Evolutionary conservation across 2,888 invertebrate species (phyloP).

Genomic region (Stenotaenia linearis): DNA sequence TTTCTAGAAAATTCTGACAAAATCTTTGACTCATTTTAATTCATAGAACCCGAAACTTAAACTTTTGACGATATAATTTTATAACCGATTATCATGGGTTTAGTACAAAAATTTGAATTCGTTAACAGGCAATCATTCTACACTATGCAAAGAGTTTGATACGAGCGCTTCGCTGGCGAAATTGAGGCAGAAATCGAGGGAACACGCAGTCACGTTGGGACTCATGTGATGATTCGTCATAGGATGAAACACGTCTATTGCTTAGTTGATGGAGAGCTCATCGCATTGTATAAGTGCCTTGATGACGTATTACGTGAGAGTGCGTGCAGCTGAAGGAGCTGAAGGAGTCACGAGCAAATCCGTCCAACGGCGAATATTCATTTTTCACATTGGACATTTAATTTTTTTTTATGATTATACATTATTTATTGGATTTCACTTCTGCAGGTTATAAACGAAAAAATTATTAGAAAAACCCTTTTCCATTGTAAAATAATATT

Average conservation of each 20-base stretch:
- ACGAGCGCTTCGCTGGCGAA: conserved; percentile 34
- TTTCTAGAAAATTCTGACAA: too few species aligned
- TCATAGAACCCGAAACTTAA: too few species aligned
- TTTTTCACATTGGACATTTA: not conserved
- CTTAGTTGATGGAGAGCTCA: not conserved
- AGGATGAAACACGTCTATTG: not conserved
- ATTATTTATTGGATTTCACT: not conserved
- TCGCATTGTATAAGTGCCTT: not conserved
- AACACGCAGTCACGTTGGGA: conserved; percentile 35
- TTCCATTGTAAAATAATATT: not conserved
- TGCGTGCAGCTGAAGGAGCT: not conserved
- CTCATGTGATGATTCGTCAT: conserved; percentile 32
- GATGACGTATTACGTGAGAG: not conserved
- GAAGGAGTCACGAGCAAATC: not conserved
- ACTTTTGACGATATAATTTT: too few species aligned
- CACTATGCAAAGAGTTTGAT: conserved; percentile 30
- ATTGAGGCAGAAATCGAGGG: conserved; percentile 35
- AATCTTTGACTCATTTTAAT: not conserved
- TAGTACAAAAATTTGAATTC: not conserved
- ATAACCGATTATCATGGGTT: not conserved
- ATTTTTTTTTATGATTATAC: not conserved
- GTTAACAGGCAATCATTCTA: conserved; percentile 28
- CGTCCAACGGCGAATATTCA: not conserved
- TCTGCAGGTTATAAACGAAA: not conserved
- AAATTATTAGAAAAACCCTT: not conserved